Base-by-base conservation (phyloP, 92 coral and sea anemone genomes). In the Diadumene lineata region DNA sequence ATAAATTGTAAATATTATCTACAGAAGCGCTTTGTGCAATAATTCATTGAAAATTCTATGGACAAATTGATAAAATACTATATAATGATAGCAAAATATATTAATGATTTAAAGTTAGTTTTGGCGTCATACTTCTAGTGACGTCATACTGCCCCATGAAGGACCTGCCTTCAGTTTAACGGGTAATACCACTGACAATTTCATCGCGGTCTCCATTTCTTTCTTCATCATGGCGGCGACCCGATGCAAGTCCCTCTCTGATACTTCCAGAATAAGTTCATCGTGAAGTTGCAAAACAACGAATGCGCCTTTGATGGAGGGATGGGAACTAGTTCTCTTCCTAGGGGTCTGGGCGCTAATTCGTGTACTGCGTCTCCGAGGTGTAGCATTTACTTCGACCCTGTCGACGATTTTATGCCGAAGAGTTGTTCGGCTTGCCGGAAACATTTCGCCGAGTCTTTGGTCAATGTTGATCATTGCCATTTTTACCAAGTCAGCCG, bases 81-180 rank as follows among this genome's bases (percentile, higher is more conserved):
- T 4, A n/a, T n/a, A n/a, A n/a, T n/a, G n/a, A 38, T 38, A 4
- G 48, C 48, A 38, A 38, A 4, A 38, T 9, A 53, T 53, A 53
- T 53, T 4, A 16, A 9, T 53, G 19, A 15, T 3, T 13, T 60
- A 62, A 38, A 34, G 44, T 43, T 60, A 26, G 44, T 34, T 63
- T 58, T 68, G n/a, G n/a, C 43, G 32, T 91, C 68, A 84, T 73
- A 88, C 68, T 64, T 96, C 99, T 33, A 88, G 58, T 10, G 91
- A 79, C n/a, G 84, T 77, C 93, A 96, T 81, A 26, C 80, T 77
- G 38, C 99, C 99, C 99, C 99, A 96, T 0, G 99, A 84, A 77
- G 93, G 86, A 43, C 99, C 99, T 34, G 91, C 92, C 90, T 92
- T 92, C 82, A 96, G 76, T 70, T 96, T 96, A 44, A 96, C 97